These are phyloP conservation scores for Akabosia matsudoensis DNA, from an alignment of 1,140 invertebrate species.

Conservation along the genomic window DNA sequence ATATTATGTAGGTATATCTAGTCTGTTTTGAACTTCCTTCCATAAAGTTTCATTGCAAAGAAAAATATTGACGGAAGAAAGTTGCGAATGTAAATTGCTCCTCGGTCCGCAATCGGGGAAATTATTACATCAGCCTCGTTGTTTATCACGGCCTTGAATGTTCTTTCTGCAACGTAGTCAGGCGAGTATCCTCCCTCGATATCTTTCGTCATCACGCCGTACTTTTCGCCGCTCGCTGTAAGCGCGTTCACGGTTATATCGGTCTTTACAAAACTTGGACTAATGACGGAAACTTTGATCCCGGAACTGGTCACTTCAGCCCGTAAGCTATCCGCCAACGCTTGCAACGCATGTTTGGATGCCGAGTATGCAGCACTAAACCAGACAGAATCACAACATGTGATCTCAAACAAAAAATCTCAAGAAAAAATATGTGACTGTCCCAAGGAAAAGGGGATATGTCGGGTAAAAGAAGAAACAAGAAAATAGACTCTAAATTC, in stretches of 20 bases:
- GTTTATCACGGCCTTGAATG: conserved; percentile 65
- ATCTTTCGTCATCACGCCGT: conserved; percentile 75
- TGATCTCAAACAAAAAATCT: no score
- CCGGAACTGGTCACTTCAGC: conserved; percentile 72
- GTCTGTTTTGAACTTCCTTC: conserved; percentile 48
- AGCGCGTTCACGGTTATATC: conserved; percentile 86
- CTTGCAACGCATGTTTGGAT: conserved; percentile 91
- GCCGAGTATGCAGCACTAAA: conserved; percentile 81
- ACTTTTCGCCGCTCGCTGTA: conserved; percentile 67
- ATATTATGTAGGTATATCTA: neutral
- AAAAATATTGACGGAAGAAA: conserved; percentile 73
- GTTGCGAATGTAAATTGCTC: conserved; percentile 68
- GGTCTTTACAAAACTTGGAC: conserved; percentile 79
- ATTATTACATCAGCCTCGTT: conserved; percentile 70
- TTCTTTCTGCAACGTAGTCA: conserved; percentile 66
- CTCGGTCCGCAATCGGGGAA: conserved; percentile 61
- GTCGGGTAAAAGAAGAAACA: no score
- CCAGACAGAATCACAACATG: no score
- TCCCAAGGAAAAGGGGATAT: no score
- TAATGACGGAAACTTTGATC: conserved; percentile 75
- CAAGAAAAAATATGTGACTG: no score
- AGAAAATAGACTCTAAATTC: no score
- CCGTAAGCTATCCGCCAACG: conserved; percentile 77
- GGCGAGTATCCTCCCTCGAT: conserved; percentile 72
- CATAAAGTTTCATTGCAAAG: conserved; percentile 71